Percentiles rank a stretch among this genome's conserved stretches.
phyloP scores from a whole-genome alignment of 2,113 vertebrate genomes.

The Caracal caracal region DNA sequence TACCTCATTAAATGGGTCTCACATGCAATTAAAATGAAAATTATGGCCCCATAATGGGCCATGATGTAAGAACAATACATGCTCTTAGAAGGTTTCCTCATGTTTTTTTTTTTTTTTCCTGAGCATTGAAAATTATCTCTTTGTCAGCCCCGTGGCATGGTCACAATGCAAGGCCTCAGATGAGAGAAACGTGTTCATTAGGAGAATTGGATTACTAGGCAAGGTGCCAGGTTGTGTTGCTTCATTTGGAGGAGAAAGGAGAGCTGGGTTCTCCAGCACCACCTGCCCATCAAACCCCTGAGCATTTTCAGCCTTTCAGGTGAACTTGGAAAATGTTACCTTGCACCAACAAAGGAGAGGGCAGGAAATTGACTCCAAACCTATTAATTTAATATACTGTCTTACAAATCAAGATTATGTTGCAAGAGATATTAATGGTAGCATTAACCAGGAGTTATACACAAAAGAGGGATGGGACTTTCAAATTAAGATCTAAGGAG shows the following conservation, averaged over 20 bases:
- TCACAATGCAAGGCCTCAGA: constrained; percentile 65
- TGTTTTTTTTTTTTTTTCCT: not conserved
- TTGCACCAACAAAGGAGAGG: constrained; percentile 50
- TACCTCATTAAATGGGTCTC: constrained; percentile 61
- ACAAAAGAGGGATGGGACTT: not conserved
- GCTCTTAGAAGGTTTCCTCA: constrained; percentile 44
- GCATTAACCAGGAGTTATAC: not conserved
- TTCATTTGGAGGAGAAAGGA: constrained; percentile 57
- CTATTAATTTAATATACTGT: constrained; percentile 53
- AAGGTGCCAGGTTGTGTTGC: constrained; percentile 58
- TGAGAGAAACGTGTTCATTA: constrained; percentile 65
- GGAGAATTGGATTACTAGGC: constrained; percentile 66
- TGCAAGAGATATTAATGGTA: not conserved
- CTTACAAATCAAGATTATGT: constrained; percentile 36
- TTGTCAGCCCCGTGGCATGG: constrained; percentile 69
- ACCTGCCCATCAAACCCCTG: constrained; percentile 55
- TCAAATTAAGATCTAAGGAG: constrained; percentile 20
- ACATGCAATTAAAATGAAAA: constrained; percentile 71
- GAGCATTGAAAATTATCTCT: constrained; percentile 72
- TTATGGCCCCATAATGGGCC: not conserved
- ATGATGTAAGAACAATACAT: constrained; percentile 65
- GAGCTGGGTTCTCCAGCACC: constrained; percentile 1
- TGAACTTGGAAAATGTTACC: constrained; percentile 58
- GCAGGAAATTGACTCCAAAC: constrained; percentile 45
- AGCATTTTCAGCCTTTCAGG: constrained; percentile 51